phyloP scores from a whole-genome alignment of 35 echinoderm and acorn worm genomes.

The Eucidaris tribuloides region DNA sequence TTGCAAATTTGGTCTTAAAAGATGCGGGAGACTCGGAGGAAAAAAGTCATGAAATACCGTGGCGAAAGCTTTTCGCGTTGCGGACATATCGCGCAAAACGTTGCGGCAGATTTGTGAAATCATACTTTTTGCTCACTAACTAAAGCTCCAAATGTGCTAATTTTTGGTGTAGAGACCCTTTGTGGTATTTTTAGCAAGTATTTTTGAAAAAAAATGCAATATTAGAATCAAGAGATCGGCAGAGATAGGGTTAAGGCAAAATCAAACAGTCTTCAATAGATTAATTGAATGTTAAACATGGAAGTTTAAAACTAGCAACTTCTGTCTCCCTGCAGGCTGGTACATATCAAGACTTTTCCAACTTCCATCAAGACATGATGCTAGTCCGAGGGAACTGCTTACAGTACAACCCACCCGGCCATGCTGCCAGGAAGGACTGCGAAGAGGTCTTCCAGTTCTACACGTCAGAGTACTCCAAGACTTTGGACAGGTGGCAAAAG shows the following conservation, averaged over 20 bases:
- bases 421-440: conserved; percentile 81
- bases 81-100: no score
- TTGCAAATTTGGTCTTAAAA: no score
- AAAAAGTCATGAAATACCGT: no score
- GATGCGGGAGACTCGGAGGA: no score
- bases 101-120: neutral
- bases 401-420: conserved; percentile 77
- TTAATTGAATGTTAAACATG: neutral
- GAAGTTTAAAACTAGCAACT: neutral
- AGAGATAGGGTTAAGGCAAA: neutral
- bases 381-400: conserved; percentile 77
- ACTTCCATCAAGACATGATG: conserved; percentile 90
- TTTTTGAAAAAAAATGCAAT: no score
- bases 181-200: no score
- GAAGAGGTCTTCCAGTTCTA: conserved; percentile 98
- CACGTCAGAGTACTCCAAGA: conserved; percentile 73
- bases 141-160: no score
- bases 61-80: no score
- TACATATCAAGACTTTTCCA: conserved; percentile 63
- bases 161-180: no score
- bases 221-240: neutral
- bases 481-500: conserved; percentile 89
- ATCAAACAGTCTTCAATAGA: neutral
- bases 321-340: conserved; percentile 39
- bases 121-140: neutral